Evolutionary conservation across 2,113 vertebrate species (phyloP), one percentile per base, ranked within the genome.

Genomic region (Phaethon lepturus): DNA sequence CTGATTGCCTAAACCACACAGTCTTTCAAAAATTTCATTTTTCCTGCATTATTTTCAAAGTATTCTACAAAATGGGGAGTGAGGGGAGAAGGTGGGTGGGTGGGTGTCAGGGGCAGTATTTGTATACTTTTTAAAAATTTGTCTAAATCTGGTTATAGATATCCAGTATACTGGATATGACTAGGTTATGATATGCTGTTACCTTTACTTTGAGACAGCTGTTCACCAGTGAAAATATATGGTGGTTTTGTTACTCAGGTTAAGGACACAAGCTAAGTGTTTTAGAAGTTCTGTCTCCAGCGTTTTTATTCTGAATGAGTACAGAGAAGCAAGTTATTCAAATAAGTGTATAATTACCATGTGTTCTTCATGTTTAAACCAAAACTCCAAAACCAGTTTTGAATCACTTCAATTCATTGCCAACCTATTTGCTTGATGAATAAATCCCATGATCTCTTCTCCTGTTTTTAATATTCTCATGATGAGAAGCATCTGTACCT

Each of bases 401-500:
- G 38, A 95, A 77, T 81, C 72, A 44, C 31, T 63, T 58, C 45
- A 93, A 49, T 86, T 96, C 78, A 71, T 58, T 90, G 63, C 67
- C 89, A 96, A 42, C 67, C 47, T 66, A 64, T 86, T 95, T 93
- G 68, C 93, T 90, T 68, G 44, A 96, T 92, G 88, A 96, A 94
- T 95, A 89, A 91, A 88, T 92, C 93, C 88, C 68, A 77, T 94
- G 68, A 91, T 93, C 58, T 82, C 92, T 83, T 96, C 68, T 95
- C 58, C 22, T 53, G 93, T 55, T 96, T 88, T 75, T 93, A 86
- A 95, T 94, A 40, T 91, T 95, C 77, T 94, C n/a, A 63, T 91
- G 94, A 96, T 2, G 6, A 96, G 93, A 98, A 97, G 96, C 97
- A 97, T 98, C 97, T 97, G 97, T 96, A 94, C 26, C 31, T 86